Evolutionary conservation across 2,888 invertebrate genomes (phyloP).

Genomic region (Ctena decussata): DNA sequence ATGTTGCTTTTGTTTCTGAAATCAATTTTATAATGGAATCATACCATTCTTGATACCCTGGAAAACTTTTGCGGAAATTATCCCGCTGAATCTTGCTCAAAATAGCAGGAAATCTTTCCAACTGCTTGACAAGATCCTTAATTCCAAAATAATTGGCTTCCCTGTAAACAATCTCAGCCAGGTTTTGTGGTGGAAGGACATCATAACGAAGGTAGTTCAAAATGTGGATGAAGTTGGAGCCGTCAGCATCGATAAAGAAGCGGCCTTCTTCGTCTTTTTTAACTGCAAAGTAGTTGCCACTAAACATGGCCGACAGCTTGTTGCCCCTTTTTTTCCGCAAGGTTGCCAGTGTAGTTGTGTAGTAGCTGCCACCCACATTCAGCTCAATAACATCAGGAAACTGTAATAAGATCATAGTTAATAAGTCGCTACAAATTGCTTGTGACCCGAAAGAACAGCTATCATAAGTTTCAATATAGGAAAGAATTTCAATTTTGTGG

Average conservation of each 20-base stretch:
- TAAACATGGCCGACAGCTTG: conserved; percentile 85
- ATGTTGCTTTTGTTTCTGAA: conserved; percentile 38
- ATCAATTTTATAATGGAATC: conserved; percentile 63
- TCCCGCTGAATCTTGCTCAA: conserved; percentile 73
- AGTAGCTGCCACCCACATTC: conserved; percentile 83
- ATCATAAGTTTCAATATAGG: too few species aligned
- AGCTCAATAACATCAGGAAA: conserved; percentile 81
- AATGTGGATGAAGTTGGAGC: conserved; percentile 79
- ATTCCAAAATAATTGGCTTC: conserved; percentile 84
- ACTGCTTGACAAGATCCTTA: conserved; percentile 73
- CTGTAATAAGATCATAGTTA: conserved; percentile 69
- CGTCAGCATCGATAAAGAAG: conserved; percentile 85
- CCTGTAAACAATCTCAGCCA: conserved; percentile 75
- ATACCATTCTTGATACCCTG: conserved; percentile 70
- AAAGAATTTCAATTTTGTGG: too few species aligned
- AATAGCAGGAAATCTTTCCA: conserved; percentile 76
- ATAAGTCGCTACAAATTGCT: too few species aligned
- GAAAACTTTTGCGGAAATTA: conserved; percentile 67
- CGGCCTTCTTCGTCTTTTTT: conserved; percentile 80
- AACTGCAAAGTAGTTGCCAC: conserved; percentile 79
- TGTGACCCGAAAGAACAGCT: too few species aligned
- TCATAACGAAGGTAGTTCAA: conserved; percentile 81
- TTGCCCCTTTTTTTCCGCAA: conserved; percentile 78
- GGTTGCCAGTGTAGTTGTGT: conserved; percentile 80
- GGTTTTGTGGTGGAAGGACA: conserved; percentile 75